Conservation (phyloP, 2,113 vertebrate genomes). For the Neotragus pygmaeus region DNA sequence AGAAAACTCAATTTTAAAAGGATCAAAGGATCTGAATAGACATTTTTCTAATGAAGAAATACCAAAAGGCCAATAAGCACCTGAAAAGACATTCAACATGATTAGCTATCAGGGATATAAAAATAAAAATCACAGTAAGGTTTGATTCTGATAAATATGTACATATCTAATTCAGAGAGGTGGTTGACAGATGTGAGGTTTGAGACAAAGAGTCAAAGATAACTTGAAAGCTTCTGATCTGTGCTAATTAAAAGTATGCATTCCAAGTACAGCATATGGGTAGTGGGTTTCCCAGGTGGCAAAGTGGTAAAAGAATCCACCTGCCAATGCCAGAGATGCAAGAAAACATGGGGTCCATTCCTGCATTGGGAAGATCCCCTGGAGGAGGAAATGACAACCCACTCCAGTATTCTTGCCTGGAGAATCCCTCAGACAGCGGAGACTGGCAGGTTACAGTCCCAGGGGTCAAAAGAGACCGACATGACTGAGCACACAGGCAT, state of each 20-base stretch:
- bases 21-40: not conserved
- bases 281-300: not conserved
- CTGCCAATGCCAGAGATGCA: not conserved
- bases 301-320: not conserved
- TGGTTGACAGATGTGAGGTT: not conserved
- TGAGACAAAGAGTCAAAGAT: not conserved
- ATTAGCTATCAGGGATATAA: not conserved
- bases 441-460: not conserved
- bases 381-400: not conserved
- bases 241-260: not conserved
- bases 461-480: not conserved
- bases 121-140: not conserved
- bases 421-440: not conserved
- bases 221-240: not conserved
- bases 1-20: not conserved
- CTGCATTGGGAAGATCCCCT: not conserved
- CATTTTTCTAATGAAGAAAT: not conserved
- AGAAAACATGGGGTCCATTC: not conserved
- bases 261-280: not conserved
- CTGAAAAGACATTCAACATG: not conserved
- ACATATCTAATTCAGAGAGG: not conserved
- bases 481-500: not conserved
- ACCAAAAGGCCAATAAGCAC: not conserved
- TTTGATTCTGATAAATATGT: not conserved
- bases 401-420: not conserved